phyloP scores from a whole-genome alignment of 2,888 invertebrate species.

The Eupithecia subfuscata region DNA sequence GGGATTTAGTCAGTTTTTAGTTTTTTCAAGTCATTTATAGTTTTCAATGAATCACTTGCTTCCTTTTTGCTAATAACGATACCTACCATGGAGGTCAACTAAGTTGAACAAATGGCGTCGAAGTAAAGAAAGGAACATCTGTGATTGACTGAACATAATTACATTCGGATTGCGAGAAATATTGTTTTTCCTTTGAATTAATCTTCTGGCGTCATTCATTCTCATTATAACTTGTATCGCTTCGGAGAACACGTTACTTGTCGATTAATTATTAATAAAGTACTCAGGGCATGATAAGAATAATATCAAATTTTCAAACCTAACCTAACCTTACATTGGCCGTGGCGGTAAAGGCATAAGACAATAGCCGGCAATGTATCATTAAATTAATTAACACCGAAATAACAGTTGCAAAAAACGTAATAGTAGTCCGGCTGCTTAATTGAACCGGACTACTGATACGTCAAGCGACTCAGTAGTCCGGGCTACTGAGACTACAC shows the following conservation, averaged over 20 bases:
- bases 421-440: too few relatives aligned
- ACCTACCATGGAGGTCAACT: constrained; percentile 23
- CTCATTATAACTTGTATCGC: not conserved
- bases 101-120: constrained; percentile 22
- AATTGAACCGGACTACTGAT: too few relatives aligned
- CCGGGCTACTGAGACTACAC: too few relatives aligned
- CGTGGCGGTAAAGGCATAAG: too few relatives aligned
- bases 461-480: too few relatives aligned
- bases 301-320: too few relatives aligned
- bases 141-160: constrained; percentile 47
- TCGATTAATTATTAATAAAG: not conserved
- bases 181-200: constrained; percentile 39
- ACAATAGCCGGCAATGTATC: too few relatives aligned
- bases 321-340: too few relatives aligned
- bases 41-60: not conserved
- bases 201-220: constrained; percentile 7
- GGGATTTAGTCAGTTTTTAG: too few relatives aligned
- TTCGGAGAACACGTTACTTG: not conserved
- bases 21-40: not conserved
- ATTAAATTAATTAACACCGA: too few relatives aligned
- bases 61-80: constrained; percentile 6
- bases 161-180: constrained; percentile 36
- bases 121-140: constrained; percentile 43
- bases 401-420: too few relatives aligned
- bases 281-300: too few relatives aligned